These are phyloP conservation scores for Notarius lentiginosus DNA, from an alignment of 2,113 vertebrate genomes.

Conservation along the genomic window DNA sequence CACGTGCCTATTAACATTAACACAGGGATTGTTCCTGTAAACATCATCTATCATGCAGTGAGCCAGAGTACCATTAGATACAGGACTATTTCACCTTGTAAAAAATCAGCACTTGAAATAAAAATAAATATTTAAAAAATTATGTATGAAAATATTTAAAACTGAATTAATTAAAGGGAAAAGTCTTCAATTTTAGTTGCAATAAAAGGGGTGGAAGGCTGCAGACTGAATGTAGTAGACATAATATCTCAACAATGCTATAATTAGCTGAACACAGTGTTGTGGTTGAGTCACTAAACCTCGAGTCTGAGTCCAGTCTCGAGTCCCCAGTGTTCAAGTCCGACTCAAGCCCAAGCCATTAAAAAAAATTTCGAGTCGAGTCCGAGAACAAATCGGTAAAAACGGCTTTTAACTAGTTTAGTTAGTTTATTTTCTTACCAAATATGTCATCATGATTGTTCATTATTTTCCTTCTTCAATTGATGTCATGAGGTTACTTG, in stretches of 20 bases:
- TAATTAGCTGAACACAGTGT: not conserved
- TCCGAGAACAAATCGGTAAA: too few species aligned
- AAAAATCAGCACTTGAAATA: not conserved
- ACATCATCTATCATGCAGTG: not conserved
- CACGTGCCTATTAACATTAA: conserved; percentile 30
- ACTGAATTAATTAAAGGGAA: not conserved
- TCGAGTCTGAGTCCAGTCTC: too few species aligned
- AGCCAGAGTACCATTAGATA: not conserved
- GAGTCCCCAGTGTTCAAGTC: too few species aligned
- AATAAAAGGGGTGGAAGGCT: not conserved
- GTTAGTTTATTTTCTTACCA: too few species aligned
- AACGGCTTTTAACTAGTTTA: too few species aligned
- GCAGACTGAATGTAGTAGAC: not conserved
- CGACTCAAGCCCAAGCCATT: too few species aligned
- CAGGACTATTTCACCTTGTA: not conserved
- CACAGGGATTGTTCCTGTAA: conserved; percentile 26
- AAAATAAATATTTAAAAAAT: not conserved
- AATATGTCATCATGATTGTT: too few species aligned
- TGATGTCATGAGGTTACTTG: too few species aligned
- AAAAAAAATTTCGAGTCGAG: too few species aligned
- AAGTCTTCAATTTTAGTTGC: not conserved
- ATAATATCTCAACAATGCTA: not conserved
- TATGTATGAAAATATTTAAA: not conserved
- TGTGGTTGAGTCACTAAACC: too few species aligned
- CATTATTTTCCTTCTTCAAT: too few species aligned